Evolutionary conservation across 2,797 vertebrate genomes (phyloP).

Genomic region (Myotis daubentonii): DNA sequence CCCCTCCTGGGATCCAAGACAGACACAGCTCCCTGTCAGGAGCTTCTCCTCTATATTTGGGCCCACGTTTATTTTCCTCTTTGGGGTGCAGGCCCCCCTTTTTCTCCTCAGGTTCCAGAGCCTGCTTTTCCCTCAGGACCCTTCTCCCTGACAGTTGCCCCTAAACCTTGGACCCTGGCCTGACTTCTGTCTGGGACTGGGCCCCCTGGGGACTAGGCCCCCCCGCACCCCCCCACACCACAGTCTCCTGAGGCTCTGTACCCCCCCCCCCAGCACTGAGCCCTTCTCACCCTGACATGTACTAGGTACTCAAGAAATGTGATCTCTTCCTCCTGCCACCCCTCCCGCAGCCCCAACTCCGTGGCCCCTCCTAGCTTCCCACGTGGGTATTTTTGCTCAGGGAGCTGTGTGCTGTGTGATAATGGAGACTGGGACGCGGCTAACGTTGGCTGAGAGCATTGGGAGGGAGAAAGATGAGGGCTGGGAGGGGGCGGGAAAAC

Average conservation of each 20-base stretch:
- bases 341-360: not conserved
- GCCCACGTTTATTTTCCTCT: not conserved
- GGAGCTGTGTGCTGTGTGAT: not conserved
- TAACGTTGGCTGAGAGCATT: not conserved
- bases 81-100: not conserved
- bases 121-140: not conserved
- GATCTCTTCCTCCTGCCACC: not conserved
- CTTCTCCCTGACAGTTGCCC: not conserved
- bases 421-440: not conserved
- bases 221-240: accelerated
- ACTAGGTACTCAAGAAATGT: not conserved
- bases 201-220: not conserved
- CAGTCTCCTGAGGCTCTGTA: not conserved
- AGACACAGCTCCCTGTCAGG: accelerated
- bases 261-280: not conserved
- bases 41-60: not conserved
- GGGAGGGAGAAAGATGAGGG: not conserved
- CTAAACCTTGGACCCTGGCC: not conserved
- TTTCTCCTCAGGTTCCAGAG: not conserved
- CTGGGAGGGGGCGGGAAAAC: not conserved
- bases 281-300: not conserved
- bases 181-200: not conserved
- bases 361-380: not conserved
- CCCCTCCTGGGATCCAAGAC: not conserved
- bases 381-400: not conserved